These are phyloP conservation scores for Frankliniella intonsa DNA, from an alignment of 2,888 invertebrate genomes.

Conservation along the genomic window DNA sequence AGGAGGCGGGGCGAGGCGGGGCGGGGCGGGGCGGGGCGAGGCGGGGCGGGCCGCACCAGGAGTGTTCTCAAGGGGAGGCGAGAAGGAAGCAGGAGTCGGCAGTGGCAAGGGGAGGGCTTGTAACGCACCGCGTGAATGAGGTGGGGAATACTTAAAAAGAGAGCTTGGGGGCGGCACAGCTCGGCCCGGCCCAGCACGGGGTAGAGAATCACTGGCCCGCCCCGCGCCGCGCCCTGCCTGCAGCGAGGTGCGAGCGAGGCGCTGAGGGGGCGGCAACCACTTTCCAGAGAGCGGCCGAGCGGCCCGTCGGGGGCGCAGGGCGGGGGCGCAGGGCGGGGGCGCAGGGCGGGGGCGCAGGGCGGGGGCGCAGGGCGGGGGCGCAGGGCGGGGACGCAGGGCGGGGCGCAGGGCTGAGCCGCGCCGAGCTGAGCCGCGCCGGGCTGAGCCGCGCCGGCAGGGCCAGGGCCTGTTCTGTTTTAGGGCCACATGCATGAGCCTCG, in stretches of 20 bases:
- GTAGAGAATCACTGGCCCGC: no score
- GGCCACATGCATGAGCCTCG: not conserved
- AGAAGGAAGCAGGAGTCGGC: no score
- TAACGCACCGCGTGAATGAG: no score
- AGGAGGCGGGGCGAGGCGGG: not conserved
- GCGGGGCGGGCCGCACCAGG: not conserved
- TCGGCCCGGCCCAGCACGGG: not conserved
- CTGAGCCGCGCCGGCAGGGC: not conserved
- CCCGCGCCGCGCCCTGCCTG: not conserved
- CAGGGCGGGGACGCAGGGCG: no score
- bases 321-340: not conserved
- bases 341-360: not conserved
- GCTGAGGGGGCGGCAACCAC: not conserved
- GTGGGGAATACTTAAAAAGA: no score
- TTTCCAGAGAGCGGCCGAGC: not conserved
- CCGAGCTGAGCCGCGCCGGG: no score
- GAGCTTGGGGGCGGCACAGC: not conserved
- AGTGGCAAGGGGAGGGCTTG: no score
- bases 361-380: not conserved
- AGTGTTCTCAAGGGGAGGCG: no score
- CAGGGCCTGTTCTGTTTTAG: not conserved
- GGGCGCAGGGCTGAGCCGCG: no score
- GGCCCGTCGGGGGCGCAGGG: not conserved
- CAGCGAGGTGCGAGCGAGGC: not conserved
- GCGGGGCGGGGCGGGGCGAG: not conserved